Percentiles rank a stretch among this genome's conserved stretches.
phyloP scores from a whole-genome alignment of 2,797 vertebrate genomes.

The Acridotheres tristis region DNA sequence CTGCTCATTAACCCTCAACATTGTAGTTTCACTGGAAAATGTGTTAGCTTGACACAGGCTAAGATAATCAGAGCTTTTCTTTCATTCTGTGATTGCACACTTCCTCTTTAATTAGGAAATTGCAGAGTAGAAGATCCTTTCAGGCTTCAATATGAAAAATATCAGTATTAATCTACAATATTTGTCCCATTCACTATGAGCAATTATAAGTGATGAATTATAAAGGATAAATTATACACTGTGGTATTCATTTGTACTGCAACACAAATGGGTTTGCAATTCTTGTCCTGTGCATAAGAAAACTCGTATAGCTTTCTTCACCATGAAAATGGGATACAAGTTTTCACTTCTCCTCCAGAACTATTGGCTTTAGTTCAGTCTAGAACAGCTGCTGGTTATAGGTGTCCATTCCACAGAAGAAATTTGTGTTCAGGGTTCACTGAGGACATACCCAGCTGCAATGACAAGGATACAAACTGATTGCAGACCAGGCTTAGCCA shows the following conservation, averaged over 20 bases:
- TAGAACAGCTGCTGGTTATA: neutral
- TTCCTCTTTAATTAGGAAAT: constrained; percentile 57
- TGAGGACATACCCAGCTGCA: neutral
- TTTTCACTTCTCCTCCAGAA: neutral
- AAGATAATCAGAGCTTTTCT: constrained; percentile 43
- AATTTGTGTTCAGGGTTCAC: neutral
- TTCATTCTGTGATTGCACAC: constrained; percentile 33
- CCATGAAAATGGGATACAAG: neutral
- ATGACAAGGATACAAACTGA: neutral
- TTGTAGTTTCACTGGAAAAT: constrained; percentile 12
- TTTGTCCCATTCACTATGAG: constrained; percentile 31
- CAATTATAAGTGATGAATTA: constrained; percentile 41
- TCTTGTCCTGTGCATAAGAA: neutral
- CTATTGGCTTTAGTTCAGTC: neutral
- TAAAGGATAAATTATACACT: constrained; percentile 42
- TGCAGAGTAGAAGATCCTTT: constrained; percentile 31
- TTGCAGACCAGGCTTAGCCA: neutral
- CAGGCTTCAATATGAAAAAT: constrained; percentile 30
- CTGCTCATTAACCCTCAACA: neutral
- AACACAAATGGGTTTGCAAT: neutral
- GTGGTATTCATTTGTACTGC: neutral
- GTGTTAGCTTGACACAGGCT: neutral
- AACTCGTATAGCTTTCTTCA: neutral
- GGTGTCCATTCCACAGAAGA: neutral
- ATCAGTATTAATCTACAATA: constrained; percentile 33